Base-by-base conservation (phyloP, 1,140 invertebrate genomes). In the Coptotermes formosanus region DNA sequence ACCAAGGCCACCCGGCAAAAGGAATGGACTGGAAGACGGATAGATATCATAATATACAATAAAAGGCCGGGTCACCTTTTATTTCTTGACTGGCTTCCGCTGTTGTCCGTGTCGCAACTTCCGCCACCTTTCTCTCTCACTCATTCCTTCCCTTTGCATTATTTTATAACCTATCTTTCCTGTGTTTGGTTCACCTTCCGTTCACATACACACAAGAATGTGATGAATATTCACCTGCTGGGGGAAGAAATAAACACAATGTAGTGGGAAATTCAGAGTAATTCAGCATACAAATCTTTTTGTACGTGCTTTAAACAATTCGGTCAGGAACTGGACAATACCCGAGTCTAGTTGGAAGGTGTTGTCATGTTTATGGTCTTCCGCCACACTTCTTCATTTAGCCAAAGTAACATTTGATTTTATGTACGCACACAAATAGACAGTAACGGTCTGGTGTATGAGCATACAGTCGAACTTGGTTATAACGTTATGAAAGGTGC, bases 171-270 rank as follows among this genome's bases (percentile, higher is more conserved):
- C n/a, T 75, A n/a, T n/a, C n/a, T 30, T 75, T 75, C 64, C 64
- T n/a, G 64, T 75, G 64, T 75, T 30, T 75, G n/a, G 3, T 75
- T 30, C 64, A 75, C 64, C 64, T 75, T 30, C 64, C 25, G 64
- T 75, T 30, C 25, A 30, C n/a, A 75, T 7, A 30, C 64, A 30
- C 64, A 30, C 59, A 38, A n/a, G 25, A 21, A 21, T 21, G 19
- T 55, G 64, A 75, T 75, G 19, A 75, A 75, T 75, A 75, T 75
- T 75, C 64, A 75, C 64, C n/a, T n/a, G n/a, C 64, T 30, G n/a
- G 14, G 0, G 21, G 19, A 55, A 21, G 14, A 55, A 55, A 21
- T 4, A 55, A 55, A 55, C 19, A 4, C 19, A 75, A 30, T 14
- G 25, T 30, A 30, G 30, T n/a, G 64, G 64, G 64, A 75, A 30